A percentile compares a stretch with the other conserved stretches of the same genome.
Evolutionary conservation across 2,113 vertebrate genomes (phyloP).

Genomic region (Oryzias melastigma): DNA sequence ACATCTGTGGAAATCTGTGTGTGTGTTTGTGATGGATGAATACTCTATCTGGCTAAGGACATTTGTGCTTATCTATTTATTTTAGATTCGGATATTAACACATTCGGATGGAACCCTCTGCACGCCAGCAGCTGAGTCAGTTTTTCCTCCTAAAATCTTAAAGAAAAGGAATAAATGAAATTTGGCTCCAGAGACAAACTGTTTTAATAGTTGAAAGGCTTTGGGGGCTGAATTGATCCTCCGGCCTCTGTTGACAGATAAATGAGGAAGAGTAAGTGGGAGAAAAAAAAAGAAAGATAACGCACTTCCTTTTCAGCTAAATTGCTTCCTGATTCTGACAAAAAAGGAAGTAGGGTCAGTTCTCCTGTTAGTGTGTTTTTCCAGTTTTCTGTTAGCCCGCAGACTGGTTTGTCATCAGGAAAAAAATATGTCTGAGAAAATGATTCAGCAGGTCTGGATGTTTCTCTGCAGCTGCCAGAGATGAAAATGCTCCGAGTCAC

Average conservation of each 20-base stretch:
- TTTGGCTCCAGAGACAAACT: slow-evolving; percentile 26
- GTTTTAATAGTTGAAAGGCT: slow-evolving; percentile 30
- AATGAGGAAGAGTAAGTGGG: slow-evolving; percentile 21
- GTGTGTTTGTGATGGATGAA: slow-evolving; percentile 34
- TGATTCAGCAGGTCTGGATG: slow-evolving; percentile 55
- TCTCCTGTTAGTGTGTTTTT: slow-evolving; percentile 19
- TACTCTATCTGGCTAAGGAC: slow-evolving; percentile 39
- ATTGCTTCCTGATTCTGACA: slow-evolving; percentile 57
- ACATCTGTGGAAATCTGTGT: slow-evolving; percentile 64
- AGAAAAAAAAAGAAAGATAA: slow-evolving; percentile 26
- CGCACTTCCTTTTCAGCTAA: slow-evolving; percentile 52
- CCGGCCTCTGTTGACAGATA: slow-evolving; percentile 31
- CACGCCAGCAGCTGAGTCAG: slow-evolving; percentile 15
- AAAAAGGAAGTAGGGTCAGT: slow-evolving; percentile 38
- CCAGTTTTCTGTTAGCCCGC: slow-evolving; percentile 27
- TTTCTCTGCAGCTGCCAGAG: slow-evolving; percentile 60
- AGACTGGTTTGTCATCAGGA: slow-evolving; percentile 33
- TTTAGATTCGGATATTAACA: slow-evolving; percentile 1
- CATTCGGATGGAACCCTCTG: slow-evolving; percentile 5
- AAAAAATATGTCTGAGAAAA: slow-evolving; percentile 16
- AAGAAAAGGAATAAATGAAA: slow-evolving; percentile 29
- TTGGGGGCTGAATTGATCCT: slow-evolving; percentile 20
- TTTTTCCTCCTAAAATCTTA: slow-evolving; percentile 22
- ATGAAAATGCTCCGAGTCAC: slow-evolving; percentile 48
- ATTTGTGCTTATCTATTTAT: slow-evolving; percentile 20